These are phyloP conservation scores for Drosophila malerkotliana DNA, from an alignment of 1,140 invertebrate species.

Conservation along the genomic window DNA sequence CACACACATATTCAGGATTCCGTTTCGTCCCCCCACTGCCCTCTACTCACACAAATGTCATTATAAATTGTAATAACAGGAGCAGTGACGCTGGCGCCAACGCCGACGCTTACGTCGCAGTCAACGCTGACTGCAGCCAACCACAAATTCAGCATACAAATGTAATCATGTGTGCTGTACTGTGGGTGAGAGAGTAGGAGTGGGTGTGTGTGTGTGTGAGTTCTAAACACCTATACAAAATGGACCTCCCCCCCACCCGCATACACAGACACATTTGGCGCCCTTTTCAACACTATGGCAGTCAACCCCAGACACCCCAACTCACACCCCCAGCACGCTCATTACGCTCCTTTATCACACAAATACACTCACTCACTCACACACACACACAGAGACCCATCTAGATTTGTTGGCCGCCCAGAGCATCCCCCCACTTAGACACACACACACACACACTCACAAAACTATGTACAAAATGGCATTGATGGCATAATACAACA, in stretches of 20 bases:
- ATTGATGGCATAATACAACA: constrained; percentile 80
- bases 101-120: constrained; percentile 18
- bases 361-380: constrained; percentile 12
- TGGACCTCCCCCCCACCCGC: constrained; percentile 16
- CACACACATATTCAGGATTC: constrained; percentile 25
- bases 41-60: constrained; percentile 71
- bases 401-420: constrained; percentile 65
- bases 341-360: constrained; percentile 79
- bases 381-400: constrained; percentile 43
- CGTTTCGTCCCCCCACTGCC: constrained; percentile 9
- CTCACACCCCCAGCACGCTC: constrained; percentile 52
- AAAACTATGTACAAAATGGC: constrained; percentile 72
- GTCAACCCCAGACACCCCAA: constrained; percentile 61
- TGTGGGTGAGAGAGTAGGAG: constrained; percentile 11
- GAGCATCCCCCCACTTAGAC: constrained; percentile 14
- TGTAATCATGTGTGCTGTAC: constrained; percentile 77
- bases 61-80: constrained; percentile 83
- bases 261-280: constrained; percentile 64
- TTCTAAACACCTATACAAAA: constrained; percentile 77
- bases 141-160: constrained; percentile 82
- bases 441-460: constrained; percentile 46
- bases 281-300: constrained; percentile 78
- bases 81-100: constrained; percentile 51
- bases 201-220: constrained; percentile 20
- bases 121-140: constrained; percentile 58